Evolutionary conservation across 2,113 vertebrate genomes (phyloP).

Genomic region (Odobenus rosmarus): DNA sequence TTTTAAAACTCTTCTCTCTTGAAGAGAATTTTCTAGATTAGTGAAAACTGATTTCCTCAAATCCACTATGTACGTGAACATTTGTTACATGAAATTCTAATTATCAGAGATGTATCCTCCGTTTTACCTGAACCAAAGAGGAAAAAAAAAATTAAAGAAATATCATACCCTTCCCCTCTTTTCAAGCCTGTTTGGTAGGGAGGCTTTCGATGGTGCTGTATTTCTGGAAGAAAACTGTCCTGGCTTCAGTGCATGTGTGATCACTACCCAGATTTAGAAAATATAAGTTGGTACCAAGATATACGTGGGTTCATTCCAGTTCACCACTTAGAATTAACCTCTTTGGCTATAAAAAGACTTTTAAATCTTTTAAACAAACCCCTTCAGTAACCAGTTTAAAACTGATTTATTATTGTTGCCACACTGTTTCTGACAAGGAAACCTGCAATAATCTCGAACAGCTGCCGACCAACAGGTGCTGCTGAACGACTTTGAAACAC

Average conservation of each 20-base stretch:
- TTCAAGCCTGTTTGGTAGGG: not conserved
- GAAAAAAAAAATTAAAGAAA: not conserved
- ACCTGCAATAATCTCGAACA: slow-evolving; percentile 76
- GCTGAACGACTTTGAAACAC: slow-evolving; percentile 11
- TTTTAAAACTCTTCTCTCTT: slow-evolving; percentile 55
- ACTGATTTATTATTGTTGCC: slow-evolving; percentile 70
- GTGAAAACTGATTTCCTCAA: slow-evolving; percentile 58
- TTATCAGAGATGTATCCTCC: not conserved
- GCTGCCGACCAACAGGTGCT: slow-evolving; percentile 78
- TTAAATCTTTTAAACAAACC: slow-evolving; percentile 44
- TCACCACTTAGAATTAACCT: slow-evolving; percentile 64
- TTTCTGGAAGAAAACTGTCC: not conserved
- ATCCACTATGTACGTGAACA: not conserved
- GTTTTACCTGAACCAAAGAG: not conserved
- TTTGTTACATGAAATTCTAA: slow-evolving; percentile 45
- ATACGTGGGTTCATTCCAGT: not conserved
- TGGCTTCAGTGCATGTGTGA: not conserved
- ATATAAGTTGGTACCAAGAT: not conserved
- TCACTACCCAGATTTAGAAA: not conserved
- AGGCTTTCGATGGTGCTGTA: not conserved
- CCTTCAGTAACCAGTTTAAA: slow-evolving; percentile 65
- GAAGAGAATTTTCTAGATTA: slow-evolving; percentile 16
- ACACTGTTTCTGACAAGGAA: slow-evolving; percentile 74
- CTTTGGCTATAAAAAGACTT: slow-evolving; percentile 47
- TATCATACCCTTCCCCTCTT: not conserved